Evolutionary conservation across 2,888 invertebrate genomes (phyloP).

Genomic region (Branchellion lobata): DNA sequence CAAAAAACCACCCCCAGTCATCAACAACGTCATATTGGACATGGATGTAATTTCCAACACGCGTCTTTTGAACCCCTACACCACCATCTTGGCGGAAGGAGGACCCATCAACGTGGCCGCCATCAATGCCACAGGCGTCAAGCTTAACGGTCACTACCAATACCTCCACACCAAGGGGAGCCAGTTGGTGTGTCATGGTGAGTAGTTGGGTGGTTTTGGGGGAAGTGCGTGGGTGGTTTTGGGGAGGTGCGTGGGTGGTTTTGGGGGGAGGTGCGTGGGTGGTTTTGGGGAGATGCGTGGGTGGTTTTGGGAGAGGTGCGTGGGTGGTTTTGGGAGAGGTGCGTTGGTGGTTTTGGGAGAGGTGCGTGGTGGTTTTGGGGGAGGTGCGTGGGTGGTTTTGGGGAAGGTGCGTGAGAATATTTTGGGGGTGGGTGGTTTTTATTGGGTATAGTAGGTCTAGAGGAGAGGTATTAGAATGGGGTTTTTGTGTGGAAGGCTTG

Average conservation of each 20-base stretch:
- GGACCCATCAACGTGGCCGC: slow-evolving; percentile 46
- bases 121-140: slow-evolving; percentile 47
- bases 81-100: slow-evolving; percentile 44
- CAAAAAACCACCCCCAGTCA: too few relatives aligned
- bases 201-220: not conserved
- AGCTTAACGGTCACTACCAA: slow-evolving; percentile 56
- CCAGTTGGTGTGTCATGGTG: slow-evolving; percentile 56
- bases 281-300: slow-evolving; percentile 49
- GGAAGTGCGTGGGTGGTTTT: not conserved
- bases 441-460: too few relatives aligned
- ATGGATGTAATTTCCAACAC: slow-evolving; percentile 51
- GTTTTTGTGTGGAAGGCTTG: too few relatives aligned
- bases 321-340: slow-evolving; percentile 49
- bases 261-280: not conserved
- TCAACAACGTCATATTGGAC: slow-evolving; percentile 47
- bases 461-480: too few relatives aligned
- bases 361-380: not conserved
- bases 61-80: slow-evolving; percentile 45
- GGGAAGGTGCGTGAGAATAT: too few relatives aligned
- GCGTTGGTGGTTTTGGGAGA: not conserved
- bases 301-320: not conserved
- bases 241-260: slow-evolving; percentile 49
- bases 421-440: too few relatives aligned
- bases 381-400: too few relatives aligned
- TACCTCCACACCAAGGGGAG: slow-evolving; percentile 58